Percentiles rank a stretch among this genome's conserved stretches.
Conservation (phyloP, 1,140 invertebrate genomes). For the Heliconius nattereri region DNA sequence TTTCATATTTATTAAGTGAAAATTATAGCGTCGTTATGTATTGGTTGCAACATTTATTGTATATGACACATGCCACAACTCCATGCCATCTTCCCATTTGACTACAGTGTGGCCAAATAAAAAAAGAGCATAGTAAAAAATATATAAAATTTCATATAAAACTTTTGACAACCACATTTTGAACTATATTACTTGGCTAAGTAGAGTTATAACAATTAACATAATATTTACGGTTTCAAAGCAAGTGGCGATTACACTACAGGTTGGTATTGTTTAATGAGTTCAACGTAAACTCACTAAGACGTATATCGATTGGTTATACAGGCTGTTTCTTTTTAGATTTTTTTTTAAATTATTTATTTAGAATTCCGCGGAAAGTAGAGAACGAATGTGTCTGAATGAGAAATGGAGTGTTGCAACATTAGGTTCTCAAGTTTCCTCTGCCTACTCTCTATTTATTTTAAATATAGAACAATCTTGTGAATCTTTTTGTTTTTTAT, state of each 20-base stretch:
- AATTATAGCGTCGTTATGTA: too few relatives aligned
- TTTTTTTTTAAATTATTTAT: not conserved
- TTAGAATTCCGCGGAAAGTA: not conserved
- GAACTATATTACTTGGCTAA: not conserved
- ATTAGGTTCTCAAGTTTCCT: too few relatives aligned
- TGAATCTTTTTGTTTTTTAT: too few relatives aligned
- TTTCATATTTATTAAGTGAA: too few relatives aligned
- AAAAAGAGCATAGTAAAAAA: not conserved
- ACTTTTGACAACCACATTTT: not conserved
- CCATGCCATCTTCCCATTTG: too few relatives aligned
- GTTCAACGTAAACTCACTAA: slow-evolving; percentile 42
- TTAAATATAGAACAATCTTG: too few relatives aligned
- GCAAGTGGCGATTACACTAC: slow-evolving; percentile 27
- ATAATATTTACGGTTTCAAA: slow-evolving; percentile 35
- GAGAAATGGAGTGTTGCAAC: too few relatives aligned
- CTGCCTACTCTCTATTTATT: too few relatives aligned
- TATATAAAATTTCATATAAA: not conserved
- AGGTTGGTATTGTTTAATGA: slow-evolving; percentile 42
- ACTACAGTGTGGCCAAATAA: not conserved
- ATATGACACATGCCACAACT: not conserved
- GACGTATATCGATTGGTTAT: slow-evolving; percentile 31
- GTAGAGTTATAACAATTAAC: slow-evolving; percentile 35
- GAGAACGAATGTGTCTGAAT: too few relatives aligned
- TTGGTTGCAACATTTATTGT: too few relatives aligned
- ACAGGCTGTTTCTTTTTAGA: slow-evolving; percentile 20